Base-by-base conservation (phyloP, 2,113 vertebrate genomes). In the Misgurnus mizolepis region DNA sequence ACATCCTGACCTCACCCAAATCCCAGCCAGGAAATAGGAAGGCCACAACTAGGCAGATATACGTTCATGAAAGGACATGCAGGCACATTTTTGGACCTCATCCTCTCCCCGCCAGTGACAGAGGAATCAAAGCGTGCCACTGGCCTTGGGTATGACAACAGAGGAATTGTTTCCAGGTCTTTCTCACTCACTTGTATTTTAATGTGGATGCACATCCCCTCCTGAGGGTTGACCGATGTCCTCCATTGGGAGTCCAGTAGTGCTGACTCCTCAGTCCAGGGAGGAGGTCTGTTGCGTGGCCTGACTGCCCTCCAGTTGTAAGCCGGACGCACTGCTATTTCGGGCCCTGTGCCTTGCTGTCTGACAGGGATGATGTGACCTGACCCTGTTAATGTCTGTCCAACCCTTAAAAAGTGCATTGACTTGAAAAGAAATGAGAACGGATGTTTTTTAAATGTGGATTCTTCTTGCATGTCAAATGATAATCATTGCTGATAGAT, bases 251-350 rank as follows among this genome's bases (percentile, higher is more conserved):
- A 0, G 67, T 61, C 76, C 17, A 0, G 80, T 87, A 89, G 89
- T 91, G 93, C 93, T 94, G 95, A 96, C 93, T 94, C 88, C 89
- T 93, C 88, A 91, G 85, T 90, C 91, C 89, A 91, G 85, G 93
- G 84, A 93, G 91, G 93, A 95, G 94, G 90, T 94, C 93, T 97
- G 96, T 90, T 91, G 85, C 73, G 86, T 95, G 96, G 93, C 96
- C 93, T 84, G 80, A 87, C 87, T 95, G 94, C 92, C 93, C 94
- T 86, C 80, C 66, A 27, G 64, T 83, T 89, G 82, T 86, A 78
- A 80, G 53, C 88, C 87, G 90, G 92, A 95, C 93, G 82, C 70
- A 17, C 7, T 5, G 60, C 87, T 88, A 88, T 89, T 92, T 90
- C 78, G 89, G 85, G 82, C 79, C 53, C 40, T 60, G 39, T 76